phyloP scores from a whole-genome alignment of 2,888 invertebrate genomes.

The Amiota mariae region DNA sequence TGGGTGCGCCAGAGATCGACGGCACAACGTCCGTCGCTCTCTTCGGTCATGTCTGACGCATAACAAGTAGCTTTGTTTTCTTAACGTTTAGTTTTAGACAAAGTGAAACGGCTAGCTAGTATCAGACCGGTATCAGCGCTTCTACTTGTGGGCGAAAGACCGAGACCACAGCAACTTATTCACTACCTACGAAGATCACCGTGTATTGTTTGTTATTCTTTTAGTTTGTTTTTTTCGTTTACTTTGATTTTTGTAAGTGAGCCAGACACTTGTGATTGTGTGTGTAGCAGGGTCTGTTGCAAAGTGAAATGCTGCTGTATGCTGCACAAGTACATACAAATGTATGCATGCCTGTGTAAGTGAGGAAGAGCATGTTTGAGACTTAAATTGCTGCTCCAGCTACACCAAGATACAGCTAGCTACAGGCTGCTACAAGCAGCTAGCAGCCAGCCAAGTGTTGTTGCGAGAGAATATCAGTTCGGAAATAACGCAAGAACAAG shows the following conservation, averaged over 20 bases:
- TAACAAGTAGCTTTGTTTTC: constrained; percentile 51
- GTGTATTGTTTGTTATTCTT: constrained; percentile 10
- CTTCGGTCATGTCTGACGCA: constrained; percentile 44
- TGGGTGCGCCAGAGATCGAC: constrained; percentile 52
- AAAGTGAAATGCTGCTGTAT: background rate
- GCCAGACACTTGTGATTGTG: constrained; percentile 38
- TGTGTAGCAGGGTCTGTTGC: background rate
- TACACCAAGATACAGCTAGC: constrained; percentile 43
- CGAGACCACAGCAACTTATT: background rate
- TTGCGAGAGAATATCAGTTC: constrained; percentile 48
- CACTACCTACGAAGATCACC: background rate
- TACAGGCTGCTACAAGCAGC: constrained; percentile 41
- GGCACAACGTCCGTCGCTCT: background rate
- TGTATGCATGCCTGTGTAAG: constrained; percentile 11
- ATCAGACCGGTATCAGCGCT: too few species aligned
- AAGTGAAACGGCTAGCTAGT: background rate
- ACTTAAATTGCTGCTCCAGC: constrained; percentile 51
- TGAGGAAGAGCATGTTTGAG: background rate
- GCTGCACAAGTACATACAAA: background rate
- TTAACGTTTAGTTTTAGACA: constrained; percentile 32
- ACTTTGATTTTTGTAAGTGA: constrained; percentile 36
- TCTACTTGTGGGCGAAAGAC: background rate
- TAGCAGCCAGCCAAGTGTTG: background rate
- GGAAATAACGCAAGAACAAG: constrained; percentile 51
- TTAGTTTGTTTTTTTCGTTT: constrained; percentile 32